phyloP scores from a whole-genome alignment of 2,113 vertebrate species.

The Puntigrus tetrazona region DNA sequence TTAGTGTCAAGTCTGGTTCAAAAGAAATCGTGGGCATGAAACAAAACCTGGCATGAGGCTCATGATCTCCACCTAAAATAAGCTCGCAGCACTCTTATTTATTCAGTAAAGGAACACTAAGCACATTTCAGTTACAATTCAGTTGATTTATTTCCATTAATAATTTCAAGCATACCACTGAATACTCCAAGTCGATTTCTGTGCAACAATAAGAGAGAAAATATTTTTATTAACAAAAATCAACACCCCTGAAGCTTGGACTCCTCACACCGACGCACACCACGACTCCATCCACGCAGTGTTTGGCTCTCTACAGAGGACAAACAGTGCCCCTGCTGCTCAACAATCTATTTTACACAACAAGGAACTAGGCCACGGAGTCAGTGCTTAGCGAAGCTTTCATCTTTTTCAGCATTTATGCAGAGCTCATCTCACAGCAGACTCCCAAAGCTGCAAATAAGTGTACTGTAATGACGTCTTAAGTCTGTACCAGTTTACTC shows the following conservation, averaged over 20 bases:
- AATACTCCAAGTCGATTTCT: constrained; percentile 22
- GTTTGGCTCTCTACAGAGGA: constrained; percentile 14
- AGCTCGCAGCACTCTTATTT: constrained; percentile 9
- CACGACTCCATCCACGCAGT: background rate
- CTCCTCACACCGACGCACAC: background rate
- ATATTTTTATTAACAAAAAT: background rate
- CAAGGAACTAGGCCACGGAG: constrained; percentile 31
- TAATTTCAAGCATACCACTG: constrained; percentile 11
- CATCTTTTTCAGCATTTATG: constrained; percentile 12
- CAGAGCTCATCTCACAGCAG: constrained; percentile 25
- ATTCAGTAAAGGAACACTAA: background rate
- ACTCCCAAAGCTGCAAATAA: constrained; percentile 8
- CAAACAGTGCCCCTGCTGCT: constrained; percentile 54
- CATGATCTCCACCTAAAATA: constrained; percentile 21
- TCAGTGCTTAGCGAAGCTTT: constrained; percentile 18
- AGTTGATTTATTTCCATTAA: constrained; percentile 13
- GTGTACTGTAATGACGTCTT: background rate
- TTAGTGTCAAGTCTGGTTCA: constrained; percentile 17
- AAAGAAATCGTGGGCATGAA: background rate
- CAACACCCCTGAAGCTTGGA: background rate
- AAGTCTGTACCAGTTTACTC: constrained; percentile 1
- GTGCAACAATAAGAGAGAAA: constrained; percentile 12
- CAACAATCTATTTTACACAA: constrained; percentile 6
- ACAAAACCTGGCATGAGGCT: background rate
- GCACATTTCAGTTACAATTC: too few species aligned